These are phyloP conservation scores for Agapostemon virescens DNA, from an alignment of 2,888 invertebrate genomes.

Conservation along the genomic window DNA sequence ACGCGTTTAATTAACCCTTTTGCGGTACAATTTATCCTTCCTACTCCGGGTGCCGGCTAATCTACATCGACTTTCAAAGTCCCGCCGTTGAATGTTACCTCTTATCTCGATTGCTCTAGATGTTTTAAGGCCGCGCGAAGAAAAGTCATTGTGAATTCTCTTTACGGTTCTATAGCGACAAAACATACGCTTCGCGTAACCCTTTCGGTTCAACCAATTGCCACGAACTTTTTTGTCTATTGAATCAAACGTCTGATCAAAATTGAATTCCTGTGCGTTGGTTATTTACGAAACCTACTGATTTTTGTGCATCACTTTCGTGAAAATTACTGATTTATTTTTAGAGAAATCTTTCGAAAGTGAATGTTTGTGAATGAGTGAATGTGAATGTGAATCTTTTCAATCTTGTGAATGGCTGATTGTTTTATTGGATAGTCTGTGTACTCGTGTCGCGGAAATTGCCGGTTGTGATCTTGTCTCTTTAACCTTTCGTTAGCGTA, in stretches of 20 bases:
- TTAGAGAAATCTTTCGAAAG: too few species aligned
- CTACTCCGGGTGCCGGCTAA: slow-evolving; percentile 22
- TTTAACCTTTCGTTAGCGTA: too few species aligned
- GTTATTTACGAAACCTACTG: not conserved
- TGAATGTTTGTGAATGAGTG: too few species aligned
- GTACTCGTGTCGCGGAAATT: too few species aligned
- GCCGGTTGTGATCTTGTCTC: not conserved
- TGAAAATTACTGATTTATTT: too few species aligned
- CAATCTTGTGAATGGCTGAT: too few species aligned
- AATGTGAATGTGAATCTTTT: too few species aligned
- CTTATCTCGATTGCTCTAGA: slow-evolving; percentile 42
- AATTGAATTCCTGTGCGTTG: not conserved
- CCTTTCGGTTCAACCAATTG: not conserved
- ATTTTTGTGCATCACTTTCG: not conserved
- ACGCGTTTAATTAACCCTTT: slow-evolving; percentile 54
- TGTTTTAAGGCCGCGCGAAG: slow-evolving; percentile 18
- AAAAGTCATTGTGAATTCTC: slow-evolving; percentile 2
- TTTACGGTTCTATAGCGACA: not conserved
- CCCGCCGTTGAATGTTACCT: slow-evolving; percentile 17
- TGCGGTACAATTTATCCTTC: slow-evolving; percentile 43
- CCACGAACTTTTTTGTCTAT: not conserved
- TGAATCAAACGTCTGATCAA: not conserved
- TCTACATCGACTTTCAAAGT: slow-evolving; percentile 46
- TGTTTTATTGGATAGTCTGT: too few species aligned
- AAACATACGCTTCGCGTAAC: not conserved